Percentiles rank a stretch among this genome's conserved stretches.
Evolutionary conservation across 2,113 vertebrate genomes (phyloP).

Genomic region (Genyomyrus donnyi): DNA sequence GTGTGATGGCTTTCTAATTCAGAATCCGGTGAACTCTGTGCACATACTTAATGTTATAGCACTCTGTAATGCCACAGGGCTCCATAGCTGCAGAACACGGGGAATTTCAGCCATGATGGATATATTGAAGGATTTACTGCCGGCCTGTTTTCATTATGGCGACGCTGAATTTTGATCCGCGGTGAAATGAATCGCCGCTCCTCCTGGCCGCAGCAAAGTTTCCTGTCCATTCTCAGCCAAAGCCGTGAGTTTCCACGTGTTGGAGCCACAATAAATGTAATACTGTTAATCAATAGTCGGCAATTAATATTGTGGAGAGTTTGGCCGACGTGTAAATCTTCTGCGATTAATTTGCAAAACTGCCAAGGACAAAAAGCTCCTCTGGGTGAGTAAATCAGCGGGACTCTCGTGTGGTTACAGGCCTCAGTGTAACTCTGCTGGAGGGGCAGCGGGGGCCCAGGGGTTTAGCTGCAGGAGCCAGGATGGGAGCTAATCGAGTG

Average conservation of each 20-base stretch:
- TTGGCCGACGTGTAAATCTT: constrained; percentile 20
- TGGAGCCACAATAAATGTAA: constrained; percentile 19
- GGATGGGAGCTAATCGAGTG: neutral
- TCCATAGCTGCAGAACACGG: neutral
- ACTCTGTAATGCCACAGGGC: neutral
- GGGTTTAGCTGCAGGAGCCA: neutral
- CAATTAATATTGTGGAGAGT: constrained; percentile 21
- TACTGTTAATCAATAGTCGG: constrained; percentile 18
- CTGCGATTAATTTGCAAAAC: constrained; percentile 13
- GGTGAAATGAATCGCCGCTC: constrained; percentile 6
- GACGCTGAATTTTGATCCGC: constrained; percentile 1
- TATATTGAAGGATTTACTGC: constrained; percentile 20
- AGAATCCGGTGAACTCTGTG: neutral
- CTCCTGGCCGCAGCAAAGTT: neutral
- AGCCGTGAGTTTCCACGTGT: constrained; percentile 4
- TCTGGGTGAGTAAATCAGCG: constrained; percentile 27
- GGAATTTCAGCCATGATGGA: constrained; percentile 3
- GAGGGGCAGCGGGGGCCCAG: neutral
- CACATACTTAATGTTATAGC: neutral
- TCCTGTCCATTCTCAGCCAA: neutral
- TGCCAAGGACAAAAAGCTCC: constrained; percentile 24
- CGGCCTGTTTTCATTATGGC: constrained; percentile 6
- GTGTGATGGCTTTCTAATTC: neutral
- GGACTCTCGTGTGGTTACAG: neutral
- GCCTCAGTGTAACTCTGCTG: constrained; percentile 26